Evolutionary conservation across 2,888 invertebrate genomes (phyloP).

Genomic region (Troides helena): DNA sequence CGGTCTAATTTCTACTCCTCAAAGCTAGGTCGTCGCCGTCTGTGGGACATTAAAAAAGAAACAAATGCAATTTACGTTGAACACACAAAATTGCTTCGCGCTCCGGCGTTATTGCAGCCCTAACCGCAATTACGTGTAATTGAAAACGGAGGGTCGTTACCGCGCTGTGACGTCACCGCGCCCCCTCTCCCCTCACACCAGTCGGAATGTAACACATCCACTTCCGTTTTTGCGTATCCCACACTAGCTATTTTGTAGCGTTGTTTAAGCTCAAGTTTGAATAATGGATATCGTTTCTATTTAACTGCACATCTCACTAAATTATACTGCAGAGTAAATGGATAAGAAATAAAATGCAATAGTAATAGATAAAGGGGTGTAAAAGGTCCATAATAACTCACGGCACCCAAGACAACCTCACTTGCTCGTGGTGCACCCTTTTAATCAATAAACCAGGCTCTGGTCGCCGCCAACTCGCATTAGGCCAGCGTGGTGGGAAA

Average conservation of each 20-base stretch:
- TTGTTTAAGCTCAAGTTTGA: slow-evolving; percentile 15
- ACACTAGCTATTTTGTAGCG: slow-evolving; percentile 9
- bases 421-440: no score
- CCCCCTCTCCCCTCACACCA: slow-evolving; percentile 32
- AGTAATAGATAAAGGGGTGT: no score
- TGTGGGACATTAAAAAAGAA: slow-evolving; percentile 49
- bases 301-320: not conserved
- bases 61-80: slow-evolving; percentile 67
- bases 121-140: slow-evolving; percentile 74
- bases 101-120: slow-evolving; percentile 61
- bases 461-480: no score
- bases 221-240: slow-evolving; percentile 18
- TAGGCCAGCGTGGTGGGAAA: no score
- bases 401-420: no score
- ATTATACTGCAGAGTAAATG: no score
- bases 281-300: slow-evolving; percentile 7
- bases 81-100: slow-evolving; percentile 61
- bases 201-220: slow-evolving; percentile 21
- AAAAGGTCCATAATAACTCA: no score
- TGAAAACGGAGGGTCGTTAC: slow-evolving; percentile 72
- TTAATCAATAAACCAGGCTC: no score
- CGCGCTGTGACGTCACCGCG: slow-evolving; percentile 50
- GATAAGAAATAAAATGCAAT: no score
- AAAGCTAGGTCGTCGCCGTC: slow-evolving; percentile 11
- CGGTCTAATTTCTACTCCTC: no score